phyloP scores from a whole-genome alignment of 2,888 invertebrate species.

The Drosophila algonquin region DNA sequence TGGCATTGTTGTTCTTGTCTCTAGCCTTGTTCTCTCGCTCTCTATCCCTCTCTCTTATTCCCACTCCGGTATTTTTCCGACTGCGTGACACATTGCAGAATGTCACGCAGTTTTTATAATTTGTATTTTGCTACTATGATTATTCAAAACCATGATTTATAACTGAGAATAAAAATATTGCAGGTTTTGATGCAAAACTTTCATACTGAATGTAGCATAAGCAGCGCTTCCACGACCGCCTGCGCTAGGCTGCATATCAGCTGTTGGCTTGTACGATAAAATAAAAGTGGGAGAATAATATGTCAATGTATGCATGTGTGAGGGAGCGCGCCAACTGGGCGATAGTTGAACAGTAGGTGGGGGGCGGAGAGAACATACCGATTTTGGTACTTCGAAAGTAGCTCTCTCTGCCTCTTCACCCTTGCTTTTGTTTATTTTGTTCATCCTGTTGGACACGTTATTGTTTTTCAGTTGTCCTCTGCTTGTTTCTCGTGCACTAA shows the following conservation, averaged over 20 bases:
- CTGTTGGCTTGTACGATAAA: constrained; percentile 35
- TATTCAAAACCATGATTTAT: background rate
- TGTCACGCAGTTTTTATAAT: constrained; percentile 64
- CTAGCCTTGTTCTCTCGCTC: constrained; percentile 13
- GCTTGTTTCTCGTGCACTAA: constrained; percentile 53
- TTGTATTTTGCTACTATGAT: constrained; percentile 15
- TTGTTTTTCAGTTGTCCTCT: constrained; percentile 27
- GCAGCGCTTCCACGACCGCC: constrained; percentile 5
- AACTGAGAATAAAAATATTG: constrained; percentile 3
- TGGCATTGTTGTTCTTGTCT: constrained; percentile 36
- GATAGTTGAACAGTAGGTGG: constrained; percentile 48
- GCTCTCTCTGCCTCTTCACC: constrained; percentile 47
- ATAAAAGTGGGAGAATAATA: constrained; percentile 23
- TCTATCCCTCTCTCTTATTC: constrained; percentile 2
- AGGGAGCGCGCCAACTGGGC: constrained; percentile 69
- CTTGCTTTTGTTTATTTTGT: constrained; percentile 57
- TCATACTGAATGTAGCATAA: constrained; percentile 17
- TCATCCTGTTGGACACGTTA: constrained; percentile 54
- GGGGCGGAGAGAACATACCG: constrained; percentile 51
- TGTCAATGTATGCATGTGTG: constrained; percentile 37
- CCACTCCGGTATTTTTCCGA: constrained; percentile 13
- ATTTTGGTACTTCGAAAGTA: constrained; percentile 62
- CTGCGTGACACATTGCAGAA: constrained; percentile 62
- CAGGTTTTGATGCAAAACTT: constrained; percentile 16
- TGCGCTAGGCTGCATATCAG: constrained; percentile 27